Evolutionary conservation across 2,888 invertebrate species (phyloP).

Genomic region (Empis livida): DNA sequence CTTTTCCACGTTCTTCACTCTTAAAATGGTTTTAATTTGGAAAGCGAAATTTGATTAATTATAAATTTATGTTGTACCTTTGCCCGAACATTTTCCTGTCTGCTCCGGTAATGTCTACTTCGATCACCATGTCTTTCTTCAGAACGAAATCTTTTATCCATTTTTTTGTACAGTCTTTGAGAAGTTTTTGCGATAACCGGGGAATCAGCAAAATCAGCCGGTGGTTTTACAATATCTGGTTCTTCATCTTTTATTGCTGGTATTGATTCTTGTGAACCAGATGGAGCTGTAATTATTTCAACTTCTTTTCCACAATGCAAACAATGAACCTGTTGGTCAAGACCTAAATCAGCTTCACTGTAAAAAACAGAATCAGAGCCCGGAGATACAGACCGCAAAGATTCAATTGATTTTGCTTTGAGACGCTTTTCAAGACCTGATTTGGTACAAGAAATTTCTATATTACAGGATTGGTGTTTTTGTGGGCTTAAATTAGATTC

Average conservation of each 20-base stretch:
- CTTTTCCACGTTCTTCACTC: slow-evolving; percentile 60
- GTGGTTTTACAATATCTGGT: slow-evolving; percentile 54
- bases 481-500: slow-evolving; percentile 32
- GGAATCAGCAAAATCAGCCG: slow-evolving; percentile 79
- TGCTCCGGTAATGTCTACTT: slow-evolving; percentile 47
- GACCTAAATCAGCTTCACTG: slow-evolving; percentile 53
- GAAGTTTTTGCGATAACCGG: slow-evolving; percentile 46
- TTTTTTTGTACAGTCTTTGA: slow-evolving; percentile 57
- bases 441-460: slow-evolving; percentile 11
- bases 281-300: slow-evolving; percentile 43
- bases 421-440: slow-evolving; percentile 40
- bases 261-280: slow-evolving; percentile 33
- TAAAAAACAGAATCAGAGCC: slow-evolving; percentile 86
- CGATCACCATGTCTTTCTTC: slow-evolving; percentile 55
- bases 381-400: slow-evolving; percentile 75
- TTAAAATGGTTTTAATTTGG: slow-evolving; percentile 11
- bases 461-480: slow-evolving; percentile 1
- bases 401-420: slow-evolving; percentile 77
- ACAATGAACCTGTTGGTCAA: slow-evolving; percentile 51
- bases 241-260: slow-evolving; percentile 38
- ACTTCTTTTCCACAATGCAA: slow-evolving; percentile 75
- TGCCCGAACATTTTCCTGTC: slow-evolving; percentile 60
- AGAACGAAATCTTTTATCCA: slow-evolving; percentile 65
- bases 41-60: background rate
- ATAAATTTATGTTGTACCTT: slow-evolving; percentile 41